Base-by-base conservation (phyloP, 2,113 vertebrate genomes). In the Setophaga coronata region DNA sequence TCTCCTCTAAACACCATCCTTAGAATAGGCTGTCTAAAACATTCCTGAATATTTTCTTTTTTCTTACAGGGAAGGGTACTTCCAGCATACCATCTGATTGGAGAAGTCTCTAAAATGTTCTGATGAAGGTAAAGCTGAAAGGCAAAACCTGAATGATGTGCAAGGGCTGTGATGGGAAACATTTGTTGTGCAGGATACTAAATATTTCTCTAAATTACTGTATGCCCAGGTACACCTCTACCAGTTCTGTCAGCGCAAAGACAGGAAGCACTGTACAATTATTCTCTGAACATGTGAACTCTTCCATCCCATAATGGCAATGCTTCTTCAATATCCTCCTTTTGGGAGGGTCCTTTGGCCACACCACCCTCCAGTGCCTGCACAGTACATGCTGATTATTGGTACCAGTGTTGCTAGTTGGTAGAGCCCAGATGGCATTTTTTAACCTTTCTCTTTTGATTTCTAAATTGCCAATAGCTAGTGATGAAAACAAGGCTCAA, bases 291-390 rank as follows among this genome's bases (percentile, higher is more conserved):
- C 25, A 4, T 11, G 38, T 17, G 21, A 51, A 64, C 9, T 67
- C 33, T 86, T 76, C 66, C 31, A 53, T 43, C 53, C 33, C 40
- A 56, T 45, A 65, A 10, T 14, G 8, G 21, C 31, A 36, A 4
- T 0, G 0, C 23, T 38, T 54, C 43, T 54, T 82, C 43, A 12
- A 2, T 38, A 5, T 3, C 9, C 4, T 31, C 50, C 50, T 6
- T 58, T 71, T 38, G 61, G 21, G 85, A 24, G 3, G 47, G 9
- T 40, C 26, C 26, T 14, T 56, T 43, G 28, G 43, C 33, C 61
- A 54, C 21, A 79, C 10, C 29, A 66, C 7, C 14, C 53, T 51
- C 26, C 82, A 77, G 57, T 20, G 34, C 33, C 38, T 56, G 38
- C 50, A 40, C 16, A 53, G 12, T 18, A 10, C 4, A 6, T 61